Base-by-base conservation (phyloP, 1,140 invertebrate species). In the Globodera rostochiensis region DNA sequence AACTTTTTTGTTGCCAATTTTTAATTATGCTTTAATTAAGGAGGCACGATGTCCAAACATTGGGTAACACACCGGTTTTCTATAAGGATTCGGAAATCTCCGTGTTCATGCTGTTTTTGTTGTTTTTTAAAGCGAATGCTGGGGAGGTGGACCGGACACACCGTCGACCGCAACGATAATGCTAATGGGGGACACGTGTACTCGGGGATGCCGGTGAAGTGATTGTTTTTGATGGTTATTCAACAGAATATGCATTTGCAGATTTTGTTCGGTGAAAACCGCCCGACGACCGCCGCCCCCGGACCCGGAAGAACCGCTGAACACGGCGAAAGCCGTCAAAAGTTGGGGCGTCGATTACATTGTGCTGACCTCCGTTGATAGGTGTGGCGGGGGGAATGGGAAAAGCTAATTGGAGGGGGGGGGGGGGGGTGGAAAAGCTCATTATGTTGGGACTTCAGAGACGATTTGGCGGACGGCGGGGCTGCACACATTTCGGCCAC, bases 41-140 rank as follows among this genome's bases (percentile, higher is more conserved):
- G 98, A 99, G 92, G 98, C 98, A 0, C 92, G 95, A 83, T 99
- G 98, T 92, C 98, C 98, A 1, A 99, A 99, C 91, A 98, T 99
- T 86, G 96, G 96, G 36, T 96, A 84, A 81, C 1, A 0, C 79
- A 7, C 45, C 47, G 5, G 8, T 60, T 47, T 25, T 50, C 45
- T 73, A 19, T 47, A 4, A 19, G 11, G 25, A 25, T 25, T 25
- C 25, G 25, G 1, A 25, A 25, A 25, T 25, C 25, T 7, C 64
- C 6, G 1, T 36, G 45, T 45, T 78, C 69, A 60, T 5, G 13
- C 11, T 19, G 1, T n/a, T 60, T 60, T 60, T 60, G 15, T 15
- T 36, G 36, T 64, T 64, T 9, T 53, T 1, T 53, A 53, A 11
- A 70, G 77, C 7, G 81, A 98, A 92, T 99, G 97, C 91, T 99